phyloP scores from a whole-genome alignment of 2,113 vertebrate genomes.

The Pyrgilauda ruficollis region DNA sequence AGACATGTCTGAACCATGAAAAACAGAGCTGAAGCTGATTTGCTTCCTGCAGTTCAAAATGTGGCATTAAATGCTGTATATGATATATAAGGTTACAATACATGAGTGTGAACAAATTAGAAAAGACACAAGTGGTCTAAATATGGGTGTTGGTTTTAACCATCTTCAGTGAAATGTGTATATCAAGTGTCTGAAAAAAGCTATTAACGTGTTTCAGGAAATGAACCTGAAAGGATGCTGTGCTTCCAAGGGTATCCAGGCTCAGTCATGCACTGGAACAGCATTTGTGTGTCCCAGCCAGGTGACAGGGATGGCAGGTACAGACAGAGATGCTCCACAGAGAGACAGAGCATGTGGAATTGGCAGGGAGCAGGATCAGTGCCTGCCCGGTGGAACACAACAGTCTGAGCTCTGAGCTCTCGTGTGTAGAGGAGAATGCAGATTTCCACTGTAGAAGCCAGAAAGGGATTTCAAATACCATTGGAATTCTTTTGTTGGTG shows the following conservation, averaged over 20 bases:
- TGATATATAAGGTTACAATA: neutral
- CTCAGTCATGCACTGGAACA: neutral
- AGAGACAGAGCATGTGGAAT: accelerated
- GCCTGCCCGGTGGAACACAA: neutral
- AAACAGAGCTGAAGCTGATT: conserved; percentile 57
- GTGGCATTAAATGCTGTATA: neutral
- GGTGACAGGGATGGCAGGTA: neutral
- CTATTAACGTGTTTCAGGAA: neutral
- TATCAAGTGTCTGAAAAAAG: neutral
- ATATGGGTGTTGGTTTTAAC: neutral
- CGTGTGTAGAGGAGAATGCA: neutral
- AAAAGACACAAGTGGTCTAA: conserved; percentile 1
- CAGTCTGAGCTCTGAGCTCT: neutral
- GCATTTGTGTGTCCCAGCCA: neutral
- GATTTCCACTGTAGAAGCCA: neutral
- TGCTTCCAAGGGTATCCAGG: neutral
- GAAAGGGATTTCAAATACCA: neutral
- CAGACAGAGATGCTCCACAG: neutral
- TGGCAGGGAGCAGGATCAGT: neutral
- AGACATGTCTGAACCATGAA: conserved; percentile 67
- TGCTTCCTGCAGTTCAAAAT: conserved; percentile 49
- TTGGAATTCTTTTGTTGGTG: conserved; percentile 9
- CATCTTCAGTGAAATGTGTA: neutral
- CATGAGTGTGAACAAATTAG: neutral
- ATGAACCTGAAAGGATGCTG: neutral